These are phyloP conservation scores for Phrynocephalus versicolor DNA, from an alignment of 2,113 vertebrate species.

Conservation along the genomic window DNA sequence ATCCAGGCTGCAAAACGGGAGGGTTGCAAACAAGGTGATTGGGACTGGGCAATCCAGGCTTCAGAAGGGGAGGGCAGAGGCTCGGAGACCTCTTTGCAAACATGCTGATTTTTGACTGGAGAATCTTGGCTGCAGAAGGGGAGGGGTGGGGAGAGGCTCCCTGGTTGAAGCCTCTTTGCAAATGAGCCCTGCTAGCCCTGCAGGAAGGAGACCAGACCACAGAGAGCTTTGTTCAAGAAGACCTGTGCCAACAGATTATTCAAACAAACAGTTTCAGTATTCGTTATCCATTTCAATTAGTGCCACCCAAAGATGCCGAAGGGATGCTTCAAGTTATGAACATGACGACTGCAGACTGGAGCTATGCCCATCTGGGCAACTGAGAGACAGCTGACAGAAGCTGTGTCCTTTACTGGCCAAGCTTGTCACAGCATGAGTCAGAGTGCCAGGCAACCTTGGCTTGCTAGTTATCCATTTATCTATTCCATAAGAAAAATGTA, in stretches of 20 bases:
- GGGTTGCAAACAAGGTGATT: too few species aligned
- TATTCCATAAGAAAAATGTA: too few species aligned
- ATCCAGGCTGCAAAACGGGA: too few species aligned
- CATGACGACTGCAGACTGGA: background rate
- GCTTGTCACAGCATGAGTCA: background rate
- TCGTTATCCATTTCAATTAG: background rate
- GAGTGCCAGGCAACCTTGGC: background rate
- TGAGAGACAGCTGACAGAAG: background rate
- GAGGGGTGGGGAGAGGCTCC: too few species aligned
- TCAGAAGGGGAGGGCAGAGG: too few species aligned
- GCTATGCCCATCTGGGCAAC: background rate
- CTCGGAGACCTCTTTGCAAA: too few species aligned
- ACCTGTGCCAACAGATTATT: background rate
- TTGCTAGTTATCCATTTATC: background rate
- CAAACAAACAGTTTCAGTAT: background rate
- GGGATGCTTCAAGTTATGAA: background rate
- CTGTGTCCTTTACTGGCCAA: background rate
- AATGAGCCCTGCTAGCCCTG: too few species aligned
- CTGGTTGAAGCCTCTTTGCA: too few species aligned
- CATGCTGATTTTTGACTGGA: too few species aligned
- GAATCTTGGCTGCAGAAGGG: too few species aligned
- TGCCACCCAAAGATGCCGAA: background rate
- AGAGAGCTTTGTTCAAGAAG: background rate
- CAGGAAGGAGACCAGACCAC: too few species aligned
- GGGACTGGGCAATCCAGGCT: too few species aligned